Evolutionary conservation across 2,888 invertebrate species (phyloP).

Genomic region (Erebia palarica): DNA sequence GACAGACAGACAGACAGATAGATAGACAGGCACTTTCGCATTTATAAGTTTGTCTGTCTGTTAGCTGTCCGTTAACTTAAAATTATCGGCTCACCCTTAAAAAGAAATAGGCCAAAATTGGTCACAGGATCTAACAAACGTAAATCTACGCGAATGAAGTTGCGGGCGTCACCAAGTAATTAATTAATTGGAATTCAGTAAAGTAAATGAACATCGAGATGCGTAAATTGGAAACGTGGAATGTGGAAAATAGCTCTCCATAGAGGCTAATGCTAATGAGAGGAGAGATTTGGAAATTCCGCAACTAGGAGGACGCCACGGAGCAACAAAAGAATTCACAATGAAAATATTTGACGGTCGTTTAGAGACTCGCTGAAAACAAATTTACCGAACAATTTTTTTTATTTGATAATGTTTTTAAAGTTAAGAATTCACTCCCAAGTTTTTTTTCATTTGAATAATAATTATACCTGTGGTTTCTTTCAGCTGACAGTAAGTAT

Average conservation of each 20-base stretch:
- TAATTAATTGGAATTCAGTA: background rate
- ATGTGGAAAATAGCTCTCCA: conserved; percentile 9
- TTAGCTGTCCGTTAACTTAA: too few species aligned
- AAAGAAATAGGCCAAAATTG: too few species aligned
- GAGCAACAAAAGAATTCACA: conserved; percentile 14
- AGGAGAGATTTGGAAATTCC: conserved; percentile 15
- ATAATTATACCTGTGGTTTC: too few species aligned
- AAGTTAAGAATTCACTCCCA: background rate
- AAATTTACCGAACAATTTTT: background rate
- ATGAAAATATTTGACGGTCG: conserved; percentile 18
- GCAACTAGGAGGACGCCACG: background rate
- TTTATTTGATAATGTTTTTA: background rate
- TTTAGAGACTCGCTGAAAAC: conserved; percentile 8
- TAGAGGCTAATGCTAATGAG: conserved; percentile 14
- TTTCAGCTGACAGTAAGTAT: too few species aligned
- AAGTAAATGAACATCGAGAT: conserved; percentile 4
- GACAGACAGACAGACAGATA: too few species aligned
- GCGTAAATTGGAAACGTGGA: conserved; percentile 15
- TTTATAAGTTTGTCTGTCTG: too few species aligned
- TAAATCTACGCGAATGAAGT: too few species aligned
- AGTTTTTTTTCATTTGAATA: background rate
- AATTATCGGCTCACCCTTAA: too few species aligned
- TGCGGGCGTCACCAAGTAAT: too few species aligned
- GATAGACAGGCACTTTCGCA: too few species aligned
- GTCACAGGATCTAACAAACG: too few species aligned